Base-by-base conservation (phyloP, 1,140 invertebrate species). In the Atopsyche davidsoni region DNA sequence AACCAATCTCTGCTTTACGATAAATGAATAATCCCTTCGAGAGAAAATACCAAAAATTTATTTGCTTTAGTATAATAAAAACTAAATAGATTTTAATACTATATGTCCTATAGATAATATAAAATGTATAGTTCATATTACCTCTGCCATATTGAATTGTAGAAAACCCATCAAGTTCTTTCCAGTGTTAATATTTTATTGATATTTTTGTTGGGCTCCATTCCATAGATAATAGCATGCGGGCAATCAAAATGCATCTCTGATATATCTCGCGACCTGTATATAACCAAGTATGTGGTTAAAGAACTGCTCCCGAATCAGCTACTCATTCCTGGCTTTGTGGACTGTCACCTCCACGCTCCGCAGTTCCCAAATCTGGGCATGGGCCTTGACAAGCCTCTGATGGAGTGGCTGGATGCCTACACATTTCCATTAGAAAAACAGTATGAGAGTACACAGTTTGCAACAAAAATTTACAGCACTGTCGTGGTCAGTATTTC, bases 301-400 rank as follows among this genome's bases (percentile, higher is more conserved):
- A 63, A 65, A 25, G 51, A 55, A 9, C 57, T 87, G 6, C 67
- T 63, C 31, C 42, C 67, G 7, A 68, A 72, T 43, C 79, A 92
- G 69, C 85, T 93, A 64, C 60, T 94, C 3, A 83, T 90, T 58
- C 92, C 92, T 3, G 92, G 92, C 2, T 83, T 96, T 51, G 76
- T 93, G 3, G 92, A 96, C 65, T 84, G 85, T 10, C 92, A 96
- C 59, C 85, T 89, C 35, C 92, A 96, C 75, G 88, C 89, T 0
- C 83, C 88, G 2, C 92, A 95, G 68, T 85, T 86, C 59, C 84
- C 87, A 1, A 92, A 92, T 66, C 68, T 82, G 51, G 91, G 91
- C 4, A 61, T 90, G 9, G 91, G 87, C 1, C 77, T 89, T 46
- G 89, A 92, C 62, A 77, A 81, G 55, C 76, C 80, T 0, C 69